A percentile compares a stretch with the other conserved stretches of the same genome.
These are phyloP conservation scores for Rapana venosa DNA, from an alignment of 2,888 invertebrate genomes.

Conservation along the genomic window DNA sequence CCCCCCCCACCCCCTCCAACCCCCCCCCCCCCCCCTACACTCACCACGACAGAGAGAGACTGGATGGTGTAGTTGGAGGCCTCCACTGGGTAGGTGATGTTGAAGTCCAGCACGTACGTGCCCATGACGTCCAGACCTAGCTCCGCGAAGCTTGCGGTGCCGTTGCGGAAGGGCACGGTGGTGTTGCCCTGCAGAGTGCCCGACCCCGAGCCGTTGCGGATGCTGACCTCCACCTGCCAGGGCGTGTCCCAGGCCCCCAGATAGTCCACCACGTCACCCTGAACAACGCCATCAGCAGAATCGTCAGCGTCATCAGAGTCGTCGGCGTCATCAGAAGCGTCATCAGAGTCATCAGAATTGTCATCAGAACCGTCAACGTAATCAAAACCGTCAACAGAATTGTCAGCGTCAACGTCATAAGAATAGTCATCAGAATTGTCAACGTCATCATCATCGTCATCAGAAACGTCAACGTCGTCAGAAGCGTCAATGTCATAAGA, in stretches of 20 bases:
- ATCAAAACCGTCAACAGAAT: too few species aligned
- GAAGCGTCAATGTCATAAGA: too few species aligned
- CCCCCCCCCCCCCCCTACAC: neutral
- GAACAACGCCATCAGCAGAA: neutral
- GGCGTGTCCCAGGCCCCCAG: slow-evolving; percentile 64
- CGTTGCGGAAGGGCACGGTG: slow-evolving; percentile 60
- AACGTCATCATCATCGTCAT: too few species aligned
- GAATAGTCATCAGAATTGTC: too few species aligned
- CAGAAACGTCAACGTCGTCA: too few species aligned
- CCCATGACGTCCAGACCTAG: slow-evolving; percentile 69
- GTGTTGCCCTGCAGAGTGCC: slow-evolving; percentile 64
- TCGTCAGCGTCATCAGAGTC: too few species aligned
- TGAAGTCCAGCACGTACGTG: slow-evolving; percentile 64
- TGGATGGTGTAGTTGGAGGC: slow-evolving; percentile 60
- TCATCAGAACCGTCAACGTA: too few species aligned
- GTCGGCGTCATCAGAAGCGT: too few species aligned
- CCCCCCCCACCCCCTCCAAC: too few species aligned
- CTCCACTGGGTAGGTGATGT: slow-evolving; percentile 58
- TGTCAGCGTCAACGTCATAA: too few species aligned
- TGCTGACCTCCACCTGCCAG: slow-evolving; percentile 70
- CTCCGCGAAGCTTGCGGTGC: slow-evolving; percentile 73
- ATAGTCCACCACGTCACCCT: slow-evolving; percentile 59
- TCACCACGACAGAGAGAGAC: neutral
- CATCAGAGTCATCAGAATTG: too few species aligned
- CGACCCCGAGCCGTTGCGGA: slow-evolving; percentile 55